These are phyloP conservation scores for Limnephilus marmoratus DNA, from an alignment of 2,888 invertebrate species.

Conservation along the genomic window DNA sequence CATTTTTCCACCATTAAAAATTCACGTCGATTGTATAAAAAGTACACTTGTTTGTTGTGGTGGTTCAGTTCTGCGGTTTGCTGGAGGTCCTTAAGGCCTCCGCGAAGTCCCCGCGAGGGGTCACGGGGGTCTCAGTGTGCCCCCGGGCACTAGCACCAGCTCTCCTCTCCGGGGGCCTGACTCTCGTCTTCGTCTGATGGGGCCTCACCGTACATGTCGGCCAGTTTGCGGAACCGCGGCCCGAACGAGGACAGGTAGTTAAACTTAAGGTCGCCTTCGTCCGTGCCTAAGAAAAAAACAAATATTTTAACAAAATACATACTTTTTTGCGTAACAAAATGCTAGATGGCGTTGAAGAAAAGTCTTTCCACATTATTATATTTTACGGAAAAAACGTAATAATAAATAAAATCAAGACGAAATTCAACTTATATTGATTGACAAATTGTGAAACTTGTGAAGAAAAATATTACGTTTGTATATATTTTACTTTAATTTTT, in stretches of 20 bases:
- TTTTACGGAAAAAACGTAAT: no score
- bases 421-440: no score
- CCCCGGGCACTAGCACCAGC: constrained; percentile 85
- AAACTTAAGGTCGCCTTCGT: constrained; percentile 95
- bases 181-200: constrained; percentile 89
- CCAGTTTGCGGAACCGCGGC: constrained; percentile 95
- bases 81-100: constrained; percentile 31
- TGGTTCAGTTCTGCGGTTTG: constrained; percentile 20
- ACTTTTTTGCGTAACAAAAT: background rate
- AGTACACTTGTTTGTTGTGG: constrained; percentile 49
- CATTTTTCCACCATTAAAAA: constrained; percentile 38
- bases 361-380: no score
- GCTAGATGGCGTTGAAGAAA: background rate
- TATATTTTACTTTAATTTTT: no score
- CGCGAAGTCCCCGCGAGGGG: background rate
- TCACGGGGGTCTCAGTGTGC: background rate
- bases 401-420: no score
- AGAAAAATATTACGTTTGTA: no score
- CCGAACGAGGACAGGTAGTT: constrained; percentile 97
- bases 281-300: constrained; percentile 79
- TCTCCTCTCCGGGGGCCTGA: constrained; percentile 86
- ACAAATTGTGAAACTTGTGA: no score
- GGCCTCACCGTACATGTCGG: constrained; percentile 96
- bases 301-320: background rate
- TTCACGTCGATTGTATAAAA: constrained; percentile 50